phyloP scores from a whole-genome alignment of 2,888 invertebrate species.

The Heliconius erato region DNA sequence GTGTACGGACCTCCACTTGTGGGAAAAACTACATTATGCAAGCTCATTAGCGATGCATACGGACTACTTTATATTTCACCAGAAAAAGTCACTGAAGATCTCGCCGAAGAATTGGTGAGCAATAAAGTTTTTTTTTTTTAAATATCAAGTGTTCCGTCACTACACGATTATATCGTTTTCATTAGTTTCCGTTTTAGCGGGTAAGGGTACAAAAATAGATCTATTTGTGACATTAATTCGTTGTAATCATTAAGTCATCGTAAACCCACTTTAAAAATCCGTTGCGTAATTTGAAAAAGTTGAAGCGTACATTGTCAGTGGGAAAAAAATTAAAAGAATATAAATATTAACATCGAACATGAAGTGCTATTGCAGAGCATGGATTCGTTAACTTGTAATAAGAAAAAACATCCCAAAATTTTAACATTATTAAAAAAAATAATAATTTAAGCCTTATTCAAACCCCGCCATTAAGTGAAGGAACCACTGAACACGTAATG shows the following conservation, averaged over 20 bases:
- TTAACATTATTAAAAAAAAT: neutral
- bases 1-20: slow-evolving; percentile 88
- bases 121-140: neutral
- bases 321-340: neutral
- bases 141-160: neutral
- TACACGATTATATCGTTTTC: neutral
- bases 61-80: slow-evolving; percentile 85
- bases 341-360: neutral
- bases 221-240: neutral
- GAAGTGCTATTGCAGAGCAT: neutral
- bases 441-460: neutral
- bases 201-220: neutral
- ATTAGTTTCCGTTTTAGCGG: neutral
- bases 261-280: neutral
- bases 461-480: neutral
- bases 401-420: neutral
- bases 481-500: neutral
- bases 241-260: too few species aligned
- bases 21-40: slow-evolving; percentile 87
- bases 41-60: slow-evolving; percentile 85
- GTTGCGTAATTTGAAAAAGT: neutral
- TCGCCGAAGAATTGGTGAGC: slow-evolving; percentile 84
- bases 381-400: neutral
- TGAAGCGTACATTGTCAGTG: neutral
- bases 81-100: slow-evolving; percentile 83